These are phyloP conservation scores for Netelia fuscicornis DNA, from an alignment of 2,888 invertebrate species.

Conservation along the genomic window DNA sequence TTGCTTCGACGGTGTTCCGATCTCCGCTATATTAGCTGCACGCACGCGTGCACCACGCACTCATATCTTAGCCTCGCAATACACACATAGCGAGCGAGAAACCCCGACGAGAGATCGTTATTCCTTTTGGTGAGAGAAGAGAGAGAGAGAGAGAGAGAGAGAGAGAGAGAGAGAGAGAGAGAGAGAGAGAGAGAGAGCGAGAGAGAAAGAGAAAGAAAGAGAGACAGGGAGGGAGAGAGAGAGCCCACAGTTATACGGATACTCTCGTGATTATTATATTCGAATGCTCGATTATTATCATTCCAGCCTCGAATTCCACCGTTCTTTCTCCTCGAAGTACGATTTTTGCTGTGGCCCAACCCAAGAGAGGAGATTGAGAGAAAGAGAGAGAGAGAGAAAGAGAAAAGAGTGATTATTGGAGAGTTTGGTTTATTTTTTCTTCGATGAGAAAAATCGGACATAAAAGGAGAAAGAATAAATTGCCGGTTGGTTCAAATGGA, in stretches of 20 bases:
- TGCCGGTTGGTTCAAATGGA: constrained; percentile 17
- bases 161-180: neutral
- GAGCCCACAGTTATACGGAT: constrained; percentile 59
- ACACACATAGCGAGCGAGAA: constrained; percentile 35
- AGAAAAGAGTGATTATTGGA: constrained; percentile 43
- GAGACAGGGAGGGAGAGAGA: neutral
- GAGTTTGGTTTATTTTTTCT: constrained; percentile 31
- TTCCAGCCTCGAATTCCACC: constrained; percentile 61
- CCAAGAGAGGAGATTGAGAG: constrained; percentile 16
- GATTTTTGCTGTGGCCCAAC: constrained; percentile 53
- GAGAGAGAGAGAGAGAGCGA: neutral
- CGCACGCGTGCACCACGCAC: constrained; percentile 70
- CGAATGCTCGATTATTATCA: constrained; percentile 68
- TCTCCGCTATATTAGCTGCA: constrained; percentile 67
- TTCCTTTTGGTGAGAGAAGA: constrained; percentile 43
- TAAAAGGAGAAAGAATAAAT: constrained; percentile 53
- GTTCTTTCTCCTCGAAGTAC: constrained; percentile 54
- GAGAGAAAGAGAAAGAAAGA: neutral
- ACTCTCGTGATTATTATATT: constrained; percentile 66
- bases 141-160: neutral
- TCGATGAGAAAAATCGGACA: constrained; percentile 37
- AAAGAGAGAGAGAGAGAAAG: constrained; percentile 3
- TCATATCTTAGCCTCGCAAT: constrained; percentile 47
- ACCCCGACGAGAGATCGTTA: constrained; percentile 47
- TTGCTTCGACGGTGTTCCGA: constrained; percentile 51